Evolutionary conservation across 2,113 vertebrate species (phyloP).

Genomic region (Struthidea cinerea): DNA sequence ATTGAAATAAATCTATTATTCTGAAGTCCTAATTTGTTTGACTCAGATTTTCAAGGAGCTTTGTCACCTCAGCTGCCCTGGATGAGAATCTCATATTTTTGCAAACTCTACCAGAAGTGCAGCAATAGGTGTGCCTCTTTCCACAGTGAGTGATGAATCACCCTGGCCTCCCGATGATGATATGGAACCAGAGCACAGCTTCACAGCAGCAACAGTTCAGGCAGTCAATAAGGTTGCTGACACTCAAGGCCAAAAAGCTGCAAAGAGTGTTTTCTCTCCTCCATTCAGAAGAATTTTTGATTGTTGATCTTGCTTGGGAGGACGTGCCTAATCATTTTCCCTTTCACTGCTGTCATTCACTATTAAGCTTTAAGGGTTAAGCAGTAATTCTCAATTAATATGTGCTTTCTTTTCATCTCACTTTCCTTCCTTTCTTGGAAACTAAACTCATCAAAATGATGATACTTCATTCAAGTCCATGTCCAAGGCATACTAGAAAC

Average conservation of each 20-base stretch:
- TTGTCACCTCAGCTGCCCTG: neutral
- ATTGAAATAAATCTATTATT: neutral
- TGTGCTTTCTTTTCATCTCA: neutral
- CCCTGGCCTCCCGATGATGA: neutral
- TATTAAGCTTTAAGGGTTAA: neutral
- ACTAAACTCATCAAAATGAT: neutral
- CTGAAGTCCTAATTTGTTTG: neutral
- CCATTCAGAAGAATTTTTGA: neutral
- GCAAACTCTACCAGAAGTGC: neutral
- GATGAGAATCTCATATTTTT: neutral
- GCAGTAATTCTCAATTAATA: neutral
- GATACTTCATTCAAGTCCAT: neutral
- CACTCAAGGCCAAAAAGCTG: accelerated
- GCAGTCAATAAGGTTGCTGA: neutral
- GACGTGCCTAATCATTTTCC: neutral
- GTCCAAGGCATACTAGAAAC: neutral
- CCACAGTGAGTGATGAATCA: neutral
- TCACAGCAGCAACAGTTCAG: neutral
- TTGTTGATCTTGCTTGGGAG: neutral
- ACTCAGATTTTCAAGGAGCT: neutral
- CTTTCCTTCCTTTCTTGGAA: neutral
- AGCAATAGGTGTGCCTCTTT: neutral
- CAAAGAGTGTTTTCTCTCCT: neutral
- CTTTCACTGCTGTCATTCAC: neutral
- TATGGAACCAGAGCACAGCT: neutral